Evolutionary conservation across 2,888 invertebrate species (phyloP), one percentile per base, ranked within the genome.

Genomic region (Phlogophora meticulosa): DNA sequence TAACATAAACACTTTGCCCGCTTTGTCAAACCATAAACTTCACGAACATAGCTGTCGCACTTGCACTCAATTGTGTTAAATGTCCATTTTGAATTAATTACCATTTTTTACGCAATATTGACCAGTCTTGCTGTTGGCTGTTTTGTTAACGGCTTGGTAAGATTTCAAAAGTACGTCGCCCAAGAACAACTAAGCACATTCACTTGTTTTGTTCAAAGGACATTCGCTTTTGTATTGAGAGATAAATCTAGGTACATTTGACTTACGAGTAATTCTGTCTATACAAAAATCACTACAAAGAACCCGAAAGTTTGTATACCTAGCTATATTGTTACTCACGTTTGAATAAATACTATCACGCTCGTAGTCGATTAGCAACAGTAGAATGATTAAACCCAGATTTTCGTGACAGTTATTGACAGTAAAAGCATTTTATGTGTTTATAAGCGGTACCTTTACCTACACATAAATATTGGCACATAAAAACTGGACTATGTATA

Each of bases 401-500:
- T 45, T 53, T 45, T 48, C n/a, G 42, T 46, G 22, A 36, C 20
- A 71, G 17, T 34, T 42, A 28, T 59, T 11, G 7, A 15, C 20
- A 10, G 45, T 48, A 56, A 52, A 63, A 51, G 0, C 7, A 17
- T n/a, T 56, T 34, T 34, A 63, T 51, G 61, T 36, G n/a, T 7
- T 17, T 32, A 15, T 28, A 42, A 56, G 15, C 9, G 3, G 13
- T 13, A 38, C 28, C 24, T 45, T 43, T 72, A 20, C 15, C 38
- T 46, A 38, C n/a, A 51, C n/a, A n/a, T n/a, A n/a, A 51, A 45
- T 52, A 7, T 73, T 42, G 53, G 22, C 15, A 62, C 34, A 55
- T 55, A 63, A 64, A 76, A 78, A 77, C 78, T 58, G 59, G 77
- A 51, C 60, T 76, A 64, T 66, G 75, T 65, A 68, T 75, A 72